Conservation (phyloP, 2,888 invertebrate genomes). For the Litoditis marina region DNA sequence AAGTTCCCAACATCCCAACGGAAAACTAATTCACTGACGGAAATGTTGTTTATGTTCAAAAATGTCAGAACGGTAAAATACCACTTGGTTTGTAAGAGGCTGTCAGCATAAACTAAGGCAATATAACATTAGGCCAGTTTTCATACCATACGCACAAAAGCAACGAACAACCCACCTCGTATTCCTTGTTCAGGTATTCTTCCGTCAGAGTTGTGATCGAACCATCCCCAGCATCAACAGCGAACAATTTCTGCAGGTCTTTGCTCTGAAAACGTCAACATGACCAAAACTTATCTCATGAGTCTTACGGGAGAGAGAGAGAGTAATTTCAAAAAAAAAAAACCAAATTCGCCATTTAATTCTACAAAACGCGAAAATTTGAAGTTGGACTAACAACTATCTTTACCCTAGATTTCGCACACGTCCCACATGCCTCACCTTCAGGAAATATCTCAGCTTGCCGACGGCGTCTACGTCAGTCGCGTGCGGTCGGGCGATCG, state of each 20-base stretch:
- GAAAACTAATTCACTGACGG: no score
- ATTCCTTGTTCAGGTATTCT: no score
- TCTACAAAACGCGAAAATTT: background rate
- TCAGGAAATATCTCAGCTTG: conserved; percentile 31
- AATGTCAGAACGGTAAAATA: no score
- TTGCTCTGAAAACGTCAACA: conserved; percentile 8
- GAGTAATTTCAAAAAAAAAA: background rate
- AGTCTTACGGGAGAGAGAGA: no score
- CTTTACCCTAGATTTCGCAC: background rate
- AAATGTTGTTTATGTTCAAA: no score
- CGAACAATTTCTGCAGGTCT: conserved; percentile 66
- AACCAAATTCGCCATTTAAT: background rate
- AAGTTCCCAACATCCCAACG: no score
- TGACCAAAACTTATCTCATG: no score
- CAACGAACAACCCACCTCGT: no score
- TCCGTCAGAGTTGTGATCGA: conserved; percentile 66
- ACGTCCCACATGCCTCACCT: conserved; percentile 8
- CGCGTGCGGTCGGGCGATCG: conserved; percentile 62
- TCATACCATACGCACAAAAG: no score
- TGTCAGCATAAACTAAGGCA: no score
- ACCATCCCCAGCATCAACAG: conserved; percentile 78
- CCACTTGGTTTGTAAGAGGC: no score
- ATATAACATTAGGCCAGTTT: no score
- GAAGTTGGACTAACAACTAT: background rate
- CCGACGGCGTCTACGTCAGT: conserved; percentile 62